These are phyloP conservation scores for Protosalanx chinensis DNA, from an alignment of 2,797 vertebrate genomes.

Conservation along the genomic window DNA sequence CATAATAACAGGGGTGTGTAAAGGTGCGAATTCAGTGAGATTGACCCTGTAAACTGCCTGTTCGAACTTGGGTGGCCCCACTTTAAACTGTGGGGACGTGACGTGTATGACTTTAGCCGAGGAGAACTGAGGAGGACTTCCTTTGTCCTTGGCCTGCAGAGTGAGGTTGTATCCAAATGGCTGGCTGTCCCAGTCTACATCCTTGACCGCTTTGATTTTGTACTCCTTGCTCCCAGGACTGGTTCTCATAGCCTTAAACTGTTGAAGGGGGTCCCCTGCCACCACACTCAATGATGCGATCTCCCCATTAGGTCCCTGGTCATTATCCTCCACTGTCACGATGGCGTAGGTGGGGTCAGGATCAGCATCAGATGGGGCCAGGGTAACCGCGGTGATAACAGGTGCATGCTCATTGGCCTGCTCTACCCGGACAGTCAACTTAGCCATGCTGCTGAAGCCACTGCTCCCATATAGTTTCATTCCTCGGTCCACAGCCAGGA, in stretches of 20 bases:
- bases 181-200: conserved; percentile 88
- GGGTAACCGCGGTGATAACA: conserved; percentile 78
- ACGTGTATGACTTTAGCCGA: conserved; percentile 87
- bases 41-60: conserved; percentile 87
- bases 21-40: conserved; percentile 91
- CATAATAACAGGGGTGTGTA: conserved; percentile 89
- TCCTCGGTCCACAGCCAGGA: conserved; percentile 93
- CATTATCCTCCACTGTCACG: conserved; percentile 88
- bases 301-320: conserved; percentile 92
- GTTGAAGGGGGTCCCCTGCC: conserved; percentile 88
- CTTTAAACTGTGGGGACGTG: conserved; percentile 82
- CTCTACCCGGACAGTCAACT: conserved; percentile 85
- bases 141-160: conserved; percentile 96
- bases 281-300: conserved; percentile 91
- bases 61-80: conserved; percentile 85
- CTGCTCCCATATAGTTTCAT: conserved; percentile 97
- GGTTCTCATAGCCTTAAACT: conserved; percentile 87
- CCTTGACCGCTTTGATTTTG: conserved; percentile 85
- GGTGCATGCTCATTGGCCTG: conserved; percentile 91
- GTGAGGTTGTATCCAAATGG: conserved; percentile 95
- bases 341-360: conserved; percentile 87
- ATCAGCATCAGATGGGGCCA: conserved; percentile 82
- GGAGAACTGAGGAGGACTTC: conserved; percentile 88
- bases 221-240: conserved; percentile 93
- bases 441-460: conserved; percentile 97